Conservation (phyloP, 2,113 vertebrate genomes). For the Steatornis caripensis region DNA sequence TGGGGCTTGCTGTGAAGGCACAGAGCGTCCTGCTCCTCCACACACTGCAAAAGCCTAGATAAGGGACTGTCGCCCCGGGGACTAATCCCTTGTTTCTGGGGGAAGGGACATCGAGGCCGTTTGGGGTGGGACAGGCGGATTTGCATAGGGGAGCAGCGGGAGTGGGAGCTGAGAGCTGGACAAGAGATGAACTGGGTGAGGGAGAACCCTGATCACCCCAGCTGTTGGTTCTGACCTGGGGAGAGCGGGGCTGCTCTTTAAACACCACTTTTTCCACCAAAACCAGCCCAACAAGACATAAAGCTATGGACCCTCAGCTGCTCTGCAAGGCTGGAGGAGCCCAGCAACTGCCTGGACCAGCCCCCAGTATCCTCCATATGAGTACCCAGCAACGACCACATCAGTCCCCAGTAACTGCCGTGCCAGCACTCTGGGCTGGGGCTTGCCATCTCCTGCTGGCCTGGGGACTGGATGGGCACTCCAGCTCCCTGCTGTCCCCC, state of each 20-base stretch:
- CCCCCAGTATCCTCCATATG: not conserved
- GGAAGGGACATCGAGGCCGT: fast-evolving
- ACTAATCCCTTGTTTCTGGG: not conserved
- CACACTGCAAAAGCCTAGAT: not conserved
- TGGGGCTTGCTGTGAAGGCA: not conserved
- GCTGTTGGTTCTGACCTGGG: not conserved
- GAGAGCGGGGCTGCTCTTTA: not conserved
- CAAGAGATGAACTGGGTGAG: not conserved
- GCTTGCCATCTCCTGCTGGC: not conserved
- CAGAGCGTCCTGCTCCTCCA: fast-evolving
- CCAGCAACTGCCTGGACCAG: not conserved
- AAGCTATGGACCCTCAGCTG: not conserved
- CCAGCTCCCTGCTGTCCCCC: not conserved
- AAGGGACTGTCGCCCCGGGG: not conserved
- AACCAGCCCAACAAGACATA: not conserved
- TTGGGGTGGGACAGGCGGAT: not conserved
- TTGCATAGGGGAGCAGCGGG: not conserved
- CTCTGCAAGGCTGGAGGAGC: not conserved
- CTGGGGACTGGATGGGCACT: fast-evolving
- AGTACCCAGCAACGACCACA: not conserved
- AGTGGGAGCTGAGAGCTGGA: not conserved
- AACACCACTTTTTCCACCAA: not conserved
- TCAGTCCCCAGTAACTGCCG: not conserved
- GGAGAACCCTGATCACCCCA: not conserved
- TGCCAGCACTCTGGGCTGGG: not conserved